Conservation (phyloP, 2,888 invertebrate genomes). For the Holacanthella duospinosa region DNA sequence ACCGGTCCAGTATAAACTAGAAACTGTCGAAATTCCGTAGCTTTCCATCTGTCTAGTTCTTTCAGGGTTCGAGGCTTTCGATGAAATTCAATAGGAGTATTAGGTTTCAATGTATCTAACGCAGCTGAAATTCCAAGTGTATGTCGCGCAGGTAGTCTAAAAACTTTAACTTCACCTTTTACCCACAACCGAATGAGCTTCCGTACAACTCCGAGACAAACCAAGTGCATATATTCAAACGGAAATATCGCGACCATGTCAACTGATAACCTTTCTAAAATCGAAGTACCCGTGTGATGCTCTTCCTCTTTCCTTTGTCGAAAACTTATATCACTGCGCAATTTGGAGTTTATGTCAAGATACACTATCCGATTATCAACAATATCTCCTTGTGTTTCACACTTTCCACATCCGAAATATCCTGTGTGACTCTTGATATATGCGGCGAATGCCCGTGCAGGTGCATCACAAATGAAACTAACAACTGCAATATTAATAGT, state of each 20-base stretch:
- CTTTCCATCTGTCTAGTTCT: conserved; percentile 37
- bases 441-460: background rate
- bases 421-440: background rate
- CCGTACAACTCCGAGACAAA: conserved; percentile 15
- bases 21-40: conserved; percentile 36
- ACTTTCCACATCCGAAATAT: background rate
- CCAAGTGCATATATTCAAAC: conserved; percentile 24
- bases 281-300: background rate
- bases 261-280: background rate
- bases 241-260: background rate
- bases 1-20: conserved; percentile 36
- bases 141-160: background rate
- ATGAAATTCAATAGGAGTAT: conserved; percentile 27
- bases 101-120: background rate
- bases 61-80: conserved; percentile 31
- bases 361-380: background rate
- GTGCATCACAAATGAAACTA: background rate
- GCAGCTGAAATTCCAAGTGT: background rate
- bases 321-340: background rate
- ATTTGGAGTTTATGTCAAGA: background rate
- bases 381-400: background rate
- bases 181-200: conserved; percentile 13
- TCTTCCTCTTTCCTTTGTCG: background rate
- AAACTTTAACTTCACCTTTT: conserved; percentile 5
- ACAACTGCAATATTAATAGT: background rate